Evolutionary conservation across 2,888 invertebrate species (phyloP), one percentile per base, ranked within the genome.

Genomic region (Andricus curvator): DNA sequence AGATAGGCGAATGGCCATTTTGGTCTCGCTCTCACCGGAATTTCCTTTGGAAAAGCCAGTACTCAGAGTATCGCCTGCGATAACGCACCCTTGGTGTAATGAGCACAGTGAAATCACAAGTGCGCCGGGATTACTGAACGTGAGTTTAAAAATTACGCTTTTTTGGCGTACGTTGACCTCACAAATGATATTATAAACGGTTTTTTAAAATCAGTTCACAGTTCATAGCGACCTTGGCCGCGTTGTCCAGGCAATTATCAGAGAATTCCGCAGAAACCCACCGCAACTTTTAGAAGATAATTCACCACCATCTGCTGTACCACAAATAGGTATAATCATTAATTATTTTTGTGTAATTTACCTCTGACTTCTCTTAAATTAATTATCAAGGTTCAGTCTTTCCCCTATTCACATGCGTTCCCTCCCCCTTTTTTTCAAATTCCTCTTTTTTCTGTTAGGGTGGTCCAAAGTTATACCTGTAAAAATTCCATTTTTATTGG

Each of bases 171-270:
- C 25, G 6, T n/a, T 41, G 17, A 20, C 29, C 33, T 48, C n/a
- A 64, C 6, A 17, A 48, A 13, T 48, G 5, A 48, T 48, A 64
- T 77, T 37, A 56, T 74, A 56, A 70, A 15, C 15, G 9, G 33
- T 67, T 80, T 68, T 67, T 44, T 64, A 66, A 60, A 67, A 62
- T 68, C 84, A 96, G 94, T 97, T 95, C 89, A 96, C 96, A 25
- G 93, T 95, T 65, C 96, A 97, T 93, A 97, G 97, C 0, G 97
- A 97, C 93, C 94, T 97, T 84, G 96, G 96, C 0, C 94, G 97
- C 80, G 95, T 97, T 4, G 97, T 97, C 0, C 97, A 97, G 91
- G 97, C 96, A 29, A 96, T 97, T 74, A 96, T 96, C 83, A 93
- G 97, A 79, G 97, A 97, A 92, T 96, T 96, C 87, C 96, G 96